phyloP scores from a whole-genome alignment of 2,113 vertebrate species.

The Rutilus rutilus region DNA sequence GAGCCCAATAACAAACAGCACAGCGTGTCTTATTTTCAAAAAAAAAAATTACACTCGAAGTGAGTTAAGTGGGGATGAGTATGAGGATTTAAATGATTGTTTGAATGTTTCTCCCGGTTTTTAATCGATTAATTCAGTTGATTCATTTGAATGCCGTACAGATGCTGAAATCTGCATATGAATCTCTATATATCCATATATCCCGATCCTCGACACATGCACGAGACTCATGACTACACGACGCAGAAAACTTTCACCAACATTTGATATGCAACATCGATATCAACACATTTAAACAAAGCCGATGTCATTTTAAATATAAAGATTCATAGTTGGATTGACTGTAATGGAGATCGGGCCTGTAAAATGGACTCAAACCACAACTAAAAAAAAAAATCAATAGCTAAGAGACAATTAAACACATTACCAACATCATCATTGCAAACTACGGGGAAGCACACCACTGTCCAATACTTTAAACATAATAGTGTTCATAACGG shows the following conservation, averaged over 20 bases:
- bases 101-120: not conserved
- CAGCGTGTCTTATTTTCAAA: not conserved
- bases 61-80: not conserved
- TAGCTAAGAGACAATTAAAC: constrained; percentile 77
- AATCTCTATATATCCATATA: not conserved
- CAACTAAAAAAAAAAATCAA: constrained; percentile 72
- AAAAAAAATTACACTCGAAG: not conserved
- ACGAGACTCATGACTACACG: not conserved
- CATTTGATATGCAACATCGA: constrained; percentile 64
- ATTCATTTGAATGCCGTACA: not conserved
- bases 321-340: constrained; percentile 74
- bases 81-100: not conserved
- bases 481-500: not conserved
- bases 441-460: constrained; percentile 67
- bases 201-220: not conserved
- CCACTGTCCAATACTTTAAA: constrained; percentile 69
- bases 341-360: constrained; percentile 71
- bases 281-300: constrained; percentile 67
- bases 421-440: constrained; percentile 74
- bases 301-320: constrained; percentile 68
- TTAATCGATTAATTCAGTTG: not conserved
- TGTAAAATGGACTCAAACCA: constrained; percentile 69
- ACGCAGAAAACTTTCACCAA: not conserved
- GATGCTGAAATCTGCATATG: constrained; percentile 67
- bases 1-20: constrained; percentile 68